Evolutionary conservation across 2,888 invertebrate genomes (phyloP), one percentile per base, ranked within the genome.

Genomic region (Acrobasis consociella): DNA sequence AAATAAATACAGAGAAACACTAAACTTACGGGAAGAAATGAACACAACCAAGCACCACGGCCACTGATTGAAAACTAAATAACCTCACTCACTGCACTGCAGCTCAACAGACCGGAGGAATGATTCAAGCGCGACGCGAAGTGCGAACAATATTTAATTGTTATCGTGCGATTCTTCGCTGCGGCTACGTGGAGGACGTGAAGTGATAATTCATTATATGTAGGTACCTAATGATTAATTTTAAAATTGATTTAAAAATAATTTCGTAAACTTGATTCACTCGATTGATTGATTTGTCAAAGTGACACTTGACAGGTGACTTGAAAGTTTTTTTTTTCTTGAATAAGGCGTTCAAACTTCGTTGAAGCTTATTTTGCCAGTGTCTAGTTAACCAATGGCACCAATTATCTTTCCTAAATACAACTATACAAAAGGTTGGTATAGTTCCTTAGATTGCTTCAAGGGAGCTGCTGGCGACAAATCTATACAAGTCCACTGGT

Each of bases 51-150:
- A 65, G 74, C 76, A 63, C 67, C 65, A 73, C 84, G 75, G 76
- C 67, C 69, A 72, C 82, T 77, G 74, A 73, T 72, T 75, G 78
- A 74, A 75, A 82, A 86, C 86, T 85, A 76, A 74, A 62, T 66
- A 62, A 60, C 49, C 11, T n/a, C n/a, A 38, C 11, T n/a, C n/a
- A 38, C 61, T 49, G 46, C 52, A 42, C 31, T 39, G 46, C 46
- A 46, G 7, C 46, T 39, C 39, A 13, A 10, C 16, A 22, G 53
- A 16, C 50, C 64, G 60, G 56, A 58, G 39, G 52, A 58, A 64
- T 64, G 63, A 62, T 61, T 66, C 64, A 66, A 58, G 63, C 64
- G 53, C 65, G 31, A 31, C 31, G 31, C 31, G 51, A 59, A 31
- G n/a, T 5, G 22, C 22, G 51, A 59, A 31, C 50, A 53, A 46